Evolutionary conservation across 2,113 vertebrate species (phyloP).

Genomic region (Synchiropus splendidus): DNA sequence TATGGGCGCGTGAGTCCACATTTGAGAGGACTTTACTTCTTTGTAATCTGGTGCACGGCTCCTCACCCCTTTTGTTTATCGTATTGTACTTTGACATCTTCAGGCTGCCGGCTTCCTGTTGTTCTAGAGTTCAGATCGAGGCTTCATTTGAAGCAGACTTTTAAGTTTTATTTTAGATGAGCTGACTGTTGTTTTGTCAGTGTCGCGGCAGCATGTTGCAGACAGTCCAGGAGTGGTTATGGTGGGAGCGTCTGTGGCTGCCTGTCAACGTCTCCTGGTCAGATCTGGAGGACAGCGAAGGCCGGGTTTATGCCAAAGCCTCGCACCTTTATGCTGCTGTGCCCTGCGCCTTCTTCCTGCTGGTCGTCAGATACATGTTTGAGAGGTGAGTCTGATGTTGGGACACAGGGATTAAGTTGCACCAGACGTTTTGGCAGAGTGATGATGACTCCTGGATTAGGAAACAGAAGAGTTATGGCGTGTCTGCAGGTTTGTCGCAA

Average conservation of each 20-base stretch:
- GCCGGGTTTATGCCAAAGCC: constrained; percentile 69
- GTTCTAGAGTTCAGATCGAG: no score
- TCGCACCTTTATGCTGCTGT: constrained; percentile 73
- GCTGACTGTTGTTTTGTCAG: no score
- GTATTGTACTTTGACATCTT: constrained; percentile 36
- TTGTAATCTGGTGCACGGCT: constrained; percentile 25
- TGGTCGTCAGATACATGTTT: constrained; percentile 71
- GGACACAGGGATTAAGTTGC: constrained; percentile 15
- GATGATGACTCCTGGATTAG: background rate
- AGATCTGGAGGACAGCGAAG: constrained; percentile 75
- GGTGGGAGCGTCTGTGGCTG: constrained; percentile 83
- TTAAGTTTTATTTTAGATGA: no score
- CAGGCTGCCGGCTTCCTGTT: background rate
- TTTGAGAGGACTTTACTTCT: constrained; percentile 28
- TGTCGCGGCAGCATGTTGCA: constrained; percentile 41
- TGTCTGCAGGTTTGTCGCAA: constrained; percentile 68
- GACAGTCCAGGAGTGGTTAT: constrained; percentile 74
- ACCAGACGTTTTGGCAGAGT: constrained; percentile 6
- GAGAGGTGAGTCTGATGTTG: constrained; percentile 68
- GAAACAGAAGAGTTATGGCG: background rate
- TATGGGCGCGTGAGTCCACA: constrained; percentile 36
- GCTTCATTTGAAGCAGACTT: no score
- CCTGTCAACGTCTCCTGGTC: constrained; percentile 74
- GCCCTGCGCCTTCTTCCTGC: constrained; percentile 70
- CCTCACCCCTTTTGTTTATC: constrained; percentile 29